Evolutionary conservation across 2,113 vertebrate genomes (phyloP).

Genomic region (Octodon degus): DNA sequence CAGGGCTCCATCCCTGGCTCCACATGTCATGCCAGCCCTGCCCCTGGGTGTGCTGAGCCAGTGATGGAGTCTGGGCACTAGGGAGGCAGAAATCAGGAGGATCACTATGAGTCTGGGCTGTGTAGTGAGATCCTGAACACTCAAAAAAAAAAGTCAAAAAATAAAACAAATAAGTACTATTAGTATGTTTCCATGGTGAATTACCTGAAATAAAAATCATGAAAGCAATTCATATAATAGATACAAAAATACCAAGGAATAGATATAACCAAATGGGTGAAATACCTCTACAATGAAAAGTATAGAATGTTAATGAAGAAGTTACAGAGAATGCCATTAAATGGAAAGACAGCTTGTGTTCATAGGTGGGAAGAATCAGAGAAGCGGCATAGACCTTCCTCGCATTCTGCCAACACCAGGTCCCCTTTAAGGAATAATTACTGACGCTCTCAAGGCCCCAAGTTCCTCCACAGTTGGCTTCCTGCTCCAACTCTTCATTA

Average conservation of each 20-base stretch:
- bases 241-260: neutral
- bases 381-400: neutral
- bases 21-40: too few relatives aligned
- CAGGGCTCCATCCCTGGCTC: too few relatives aligned
- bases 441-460: neutral
- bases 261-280: neutral
- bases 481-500: neutral
- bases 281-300: neutral
- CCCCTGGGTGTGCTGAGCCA: too few relatives aligned
- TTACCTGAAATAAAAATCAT: neutral
- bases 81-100: too few relatives aligned
- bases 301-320: neutral
- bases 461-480: neutral
- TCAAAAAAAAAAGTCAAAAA: too few relatives aligned
- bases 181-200: neutral
- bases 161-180: neutral
- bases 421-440: conserved; percentile 14
- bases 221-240: neutral
- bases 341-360: neutral
- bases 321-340: neutral
- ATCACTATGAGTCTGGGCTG: too few relatives aligned
- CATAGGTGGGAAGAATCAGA: neutral
- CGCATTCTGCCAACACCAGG: neutral
- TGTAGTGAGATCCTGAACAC: too few relatives aligned
- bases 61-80: too few relatives aligned